Evolutionary conservation across 2,113 vertebrate genomes (phyloP), one percentile per base, ranked within the genome.

Genomic region (Urocynchramus pylzowi): DNA sequence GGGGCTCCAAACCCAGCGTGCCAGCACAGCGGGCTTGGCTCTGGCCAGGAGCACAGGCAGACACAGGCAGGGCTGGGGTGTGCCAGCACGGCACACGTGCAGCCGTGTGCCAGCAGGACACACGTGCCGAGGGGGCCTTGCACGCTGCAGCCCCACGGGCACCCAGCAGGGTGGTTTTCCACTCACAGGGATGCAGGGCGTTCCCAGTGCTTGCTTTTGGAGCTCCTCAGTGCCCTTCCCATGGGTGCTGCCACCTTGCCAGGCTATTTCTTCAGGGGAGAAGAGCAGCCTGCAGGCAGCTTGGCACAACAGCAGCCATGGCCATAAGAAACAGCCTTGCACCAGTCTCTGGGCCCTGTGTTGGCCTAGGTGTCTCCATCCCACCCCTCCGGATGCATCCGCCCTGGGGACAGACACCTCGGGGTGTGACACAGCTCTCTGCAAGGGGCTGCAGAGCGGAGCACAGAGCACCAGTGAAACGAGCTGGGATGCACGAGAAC

Each of bases 301-400:
- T 64, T 16, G 28, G 31, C 13, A 26, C n/a, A 69, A 30, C 47
- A 76, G 23, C 27, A 15, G n/a, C 31, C 2, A 0, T 16, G 41
- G 44, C 52, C 5, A 1, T 45, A 65, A 67, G 9, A 54, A 44
- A n/a, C 53, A 87, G 45, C 16, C 64, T 49, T 45, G 39, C 35
- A n/a, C 37, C 26, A 20, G 16, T 33, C 19, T 16, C 39, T 41
- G 24, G 6, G 27, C 26, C 13, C 35, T 2, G 3, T 41, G 44
- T 37, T 60, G 50, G 42, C 61, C 5, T 42, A 41, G 39, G 30
- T 5, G 1, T n/a, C 39, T 87, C 28, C 49, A 44, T 54, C 39
- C 28, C 23, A 37, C 5, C 4, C 20, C 57, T 69, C 39, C 7
- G 11, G 18, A 35, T 0, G 0, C 42, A 64, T 10, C 30, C 0